Evolutionary conservation across 2,113 vertebrate genomes (phyloP).

Genomic region (Hemibagrus wyckioides): DNA sequence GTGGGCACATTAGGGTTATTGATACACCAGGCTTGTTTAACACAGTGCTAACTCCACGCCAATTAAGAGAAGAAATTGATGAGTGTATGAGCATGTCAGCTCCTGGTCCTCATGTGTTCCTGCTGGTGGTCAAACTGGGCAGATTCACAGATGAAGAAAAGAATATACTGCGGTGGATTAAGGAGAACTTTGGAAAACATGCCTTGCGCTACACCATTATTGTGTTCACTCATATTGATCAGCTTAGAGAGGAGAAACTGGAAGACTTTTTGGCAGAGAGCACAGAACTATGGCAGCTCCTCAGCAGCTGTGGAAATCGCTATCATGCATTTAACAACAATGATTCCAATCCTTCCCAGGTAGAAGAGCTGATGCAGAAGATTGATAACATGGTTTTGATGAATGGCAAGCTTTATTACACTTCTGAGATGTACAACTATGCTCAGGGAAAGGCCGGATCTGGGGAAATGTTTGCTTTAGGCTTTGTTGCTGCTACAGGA

Average conservation of each 20-base stretch:
- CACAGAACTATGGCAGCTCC: constrained; percentile 63
- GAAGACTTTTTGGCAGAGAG: constrained; percentile 56
- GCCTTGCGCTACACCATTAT: constrained; percentile 70
- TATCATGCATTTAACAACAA: constrained; percentile 73
- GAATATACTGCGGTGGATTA: constrained; percentile 68
- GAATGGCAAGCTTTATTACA: background rate
- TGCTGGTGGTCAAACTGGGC: constrained; percentile 69
- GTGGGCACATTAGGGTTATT: constrained; percentile 40
- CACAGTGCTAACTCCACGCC: background rate
- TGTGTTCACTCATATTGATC: constrained; percentile 72
- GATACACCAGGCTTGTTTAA: constrained; percentile 66
- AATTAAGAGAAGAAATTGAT: constrained; percentile 16
- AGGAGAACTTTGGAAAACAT: constrained; percentile 72
- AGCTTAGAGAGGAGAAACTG: constrained; percentile 58
- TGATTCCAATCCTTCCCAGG: background rate
- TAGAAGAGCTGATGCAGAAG: background rate
- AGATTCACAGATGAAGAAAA: constrained; percentile 67
- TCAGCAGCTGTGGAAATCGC: constrained; percentile 62
- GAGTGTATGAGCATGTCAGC: constrained; percentile 52
- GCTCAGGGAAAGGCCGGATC: background rate
- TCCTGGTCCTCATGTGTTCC: constrained; percentile 70
- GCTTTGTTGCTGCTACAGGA: background rate
- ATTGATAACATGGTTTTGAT: background rate
- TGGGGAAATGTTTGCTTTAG: background rate
- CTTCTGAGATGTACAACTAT: background rate